These are phyloP conservation scores for Microtus oregoni DNA, from an alignment of 2,113 vertebrate species.

Conservation along the genomic window DNA sequence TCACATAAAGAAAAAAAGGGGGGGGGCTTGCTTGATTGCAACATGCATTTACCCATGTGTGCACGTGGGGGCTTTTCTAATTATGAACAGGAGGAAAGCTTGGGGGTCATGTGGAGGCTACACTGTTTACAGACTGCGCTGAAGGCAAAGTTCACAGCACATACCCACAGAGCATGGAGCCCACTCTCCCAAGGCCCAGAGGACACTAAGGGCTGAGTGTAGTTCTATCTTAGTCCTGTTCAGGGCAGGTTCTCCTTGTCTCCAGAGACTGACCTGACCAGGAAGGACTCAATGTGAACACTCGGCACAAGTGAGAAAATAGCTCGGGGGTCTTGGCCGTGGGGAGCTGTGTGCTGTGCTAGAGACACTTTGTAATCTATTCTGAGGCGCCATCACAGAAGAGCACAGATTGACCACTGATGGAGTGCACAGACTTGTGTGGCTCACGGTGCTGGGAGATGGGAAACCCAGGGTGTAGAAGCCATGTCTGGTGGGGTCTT, in stretches of 20 bases:
- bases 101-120: constrained; percentile 65
- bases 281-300: accelerated
- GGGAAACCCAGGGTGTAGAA: not conserved
- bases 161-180: accelerated
- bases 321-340: not conserved
- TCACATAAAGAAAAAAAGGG: constrained; percentile 49
- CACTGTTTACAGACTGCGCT: not conserved
- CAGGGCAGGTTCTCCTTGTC: accelerated
- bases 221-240: accelerated
- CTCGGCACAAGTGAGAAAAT: not conserved
- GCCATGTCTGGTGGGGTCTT: not conserved
- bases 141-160: constrained; percentile 31
- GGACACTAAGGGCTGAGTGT: not conserved
- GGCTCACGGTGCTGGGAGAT: not conserved
- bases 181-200: not conserved
- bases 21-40: not conserved
- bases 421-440: no score
- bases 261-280: not conserved
- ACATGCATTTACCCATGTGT: not conserved
- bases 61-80: constrained; percentile 70
- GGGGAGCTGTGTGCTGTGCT: no score
- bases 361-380: not conserved
- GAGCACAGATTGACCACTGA: not conserved
- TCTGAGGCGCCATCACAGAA: not conserved
- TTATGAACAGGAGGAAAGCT: constrained; percentile 71